Conservation (phyloP, 2,797 vertebrate species). For the Scolopax bukidnonensis region DNA sequence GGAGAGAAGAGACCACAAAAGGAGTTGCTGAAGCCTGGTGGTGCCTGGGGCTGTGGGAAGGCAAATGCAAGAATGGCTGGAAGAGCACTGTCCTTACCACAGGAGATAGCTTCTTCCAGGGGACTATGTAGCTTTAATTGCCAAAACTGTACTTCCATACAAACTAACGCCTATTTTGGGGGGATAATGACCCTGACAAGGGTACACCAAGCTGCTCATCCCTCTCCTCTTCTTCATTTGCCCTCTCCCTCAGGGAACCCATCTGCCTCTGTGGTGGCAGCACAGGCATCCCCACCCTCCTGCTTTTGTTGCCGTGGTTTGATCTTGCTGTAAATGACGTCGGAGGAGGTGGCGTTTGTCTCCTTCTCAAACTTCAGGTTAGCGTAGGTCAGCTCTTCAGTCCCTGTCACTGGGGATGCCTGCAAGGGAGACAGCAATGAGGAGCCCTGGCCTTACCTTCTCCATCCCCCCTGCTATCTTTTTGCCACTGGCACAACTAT, state of each 20-base stretch:
- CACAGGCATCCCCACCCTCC: accelerated
- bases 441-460: not conserved
- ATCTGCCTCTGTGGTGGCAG: not conserved
- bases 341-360: not conserved
- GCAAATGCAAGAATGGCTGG: accelerated
- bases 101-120: not conserved
- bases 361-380: slow-evolving; percentile 19
- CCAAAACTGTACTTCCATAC: not conserved
- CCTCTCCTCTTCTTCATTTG: not conserved
- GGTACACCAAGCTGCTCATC: not conserved
- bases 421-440: not conserved
- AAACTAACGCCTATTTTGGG: accelerated
- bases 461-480: not conserved
- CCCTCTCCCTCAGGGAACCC: not conserved
- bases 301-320: not conserved
- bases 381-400: not conserved
- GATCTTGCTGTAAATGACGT: not conserved
- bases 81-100: not conserved
- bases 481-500: not conserved
- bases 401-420: not conserved
- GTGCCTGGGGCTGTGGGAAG: not conserved
- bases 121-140: not conserved
- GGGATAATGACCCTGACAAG: not conserved
- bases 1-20: not conserved
- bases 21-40: not conserved